Evolutionary conservation across 2,888 invertebrate species (phyloP).

Genomic region (Trissolcus japonicus): DNA sequence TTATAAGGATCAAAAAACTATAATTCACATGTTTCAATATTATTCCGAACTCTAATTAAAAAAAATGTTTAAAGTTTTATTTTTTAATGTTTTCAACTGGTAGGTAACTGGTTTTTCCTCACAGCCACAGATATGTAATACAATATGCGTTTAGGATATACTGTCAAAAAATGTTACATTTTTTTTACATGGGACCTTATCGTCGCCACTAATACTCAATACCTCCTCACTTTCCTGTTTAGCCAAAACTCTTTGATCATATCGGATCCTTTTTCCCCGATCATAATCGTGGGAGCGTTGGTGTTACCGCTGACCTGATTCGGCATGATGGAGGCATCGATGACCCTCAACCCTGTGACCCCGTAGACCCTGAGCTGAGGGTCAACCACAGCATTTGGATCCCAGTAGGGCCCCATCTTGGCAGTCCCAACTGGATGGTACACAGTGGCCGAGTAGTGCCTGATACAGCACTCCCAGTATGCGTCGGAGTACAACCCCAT

Average conservation of each 20-base stretch:
- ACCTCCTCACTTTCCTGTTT: constrained; percentile 76
- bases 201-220: neutral
- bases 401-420: constrained; percentile 94
- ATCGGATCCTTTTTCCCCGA: constrained; percentile 92
- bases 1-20: no score
- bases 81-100: no score
- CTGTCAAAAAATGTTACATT: constrained; percentile 6
- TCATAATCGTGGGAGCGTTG: constrained; percentile 92
- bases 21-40: no score
- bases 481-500: constrained; percentile 83
- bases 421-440: constrained; percentile 92
- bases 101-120: no score
- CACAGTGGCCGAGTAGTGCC: constrained; percentile 86
- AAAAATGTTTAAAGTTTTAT: no score
- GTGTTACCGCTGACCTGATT: constrained; percentile 90
- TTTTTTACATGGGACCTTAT: neutral
- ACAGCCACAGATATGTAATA: no score
- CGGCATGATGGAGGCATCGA: constrained; percentile 92
- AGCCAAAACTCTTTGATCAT: constrained; percentile 91
- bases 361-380: constrained; percentile 88
- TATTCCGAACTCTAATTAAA: no score
- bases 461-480: constrained; percentile 93
- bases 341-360: constrained; percentile 85
- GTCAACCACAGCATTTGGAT: constrained; percentile 89
- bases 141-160: no score